A percentile compares a stretch with the other conserved stretches of the same genome.
Conservation (phyloP, 1,140 invertebrate species). For the Dryas iulia region DNA sequence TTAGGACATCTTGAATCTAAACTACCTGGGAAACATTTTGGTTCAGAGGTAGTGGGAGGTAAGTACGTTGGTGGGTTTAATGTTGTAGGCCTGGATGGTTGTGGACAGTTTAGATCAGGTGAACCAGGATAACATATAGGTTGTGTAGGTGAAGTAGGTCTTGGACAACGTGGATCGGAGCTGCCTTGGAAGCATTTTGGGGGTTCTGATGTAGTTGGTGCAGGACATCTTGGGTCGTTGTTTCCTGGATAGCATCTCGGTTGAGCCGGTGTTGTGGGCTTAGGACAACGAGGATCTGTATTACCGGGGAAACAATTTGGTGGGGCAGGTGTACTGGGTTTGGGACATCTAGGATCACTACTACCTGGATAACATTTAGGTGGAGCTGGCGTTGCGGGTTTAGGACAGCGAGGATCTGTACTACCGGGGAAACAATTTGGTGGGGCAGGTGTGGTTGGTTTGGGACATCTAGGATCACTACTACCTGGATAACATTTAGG, state of each 20-base stretch:
- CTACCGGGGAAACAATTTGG: slow-evolving; percentile 38
- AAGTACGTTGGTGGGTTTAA: slow-evolving; percentile 20
- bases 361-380: slow-evolving; percentile 68
- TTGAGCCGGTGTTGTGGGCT: slow-evolving; percentile 22
- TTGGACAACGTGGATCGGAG: slow-evolving; percentile 69
- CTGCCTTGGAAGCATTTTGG: slow-evolving; percentile 72
- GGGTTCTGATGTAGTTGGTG: slow-evolving; percentile 26
- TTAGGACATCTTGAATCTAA: slow-evolving; percentile 54
- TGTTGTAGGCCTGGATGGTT: slow-evolving; percentile 22
- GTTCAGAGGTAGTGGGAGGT: slow-evolving; percentile 19
- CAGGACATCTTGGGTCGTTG: slow-evolving; percentile 55
- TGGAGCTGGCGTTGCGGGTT: slow-evolving; percentile 34
- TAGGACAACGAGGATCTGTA: slow-evolving; percentile 58
- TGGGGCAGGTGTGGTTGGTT: slow-evolving; percentile 36
- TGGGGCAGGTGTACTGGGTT: too few relatives aligned
- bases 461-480: slow-evolving; percentile 12
- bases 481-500: slow-evolving; percentile 11
- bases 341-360: slow-evolving; percentile 63
- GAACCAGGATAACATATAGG: slow-evolving; percentile 68
- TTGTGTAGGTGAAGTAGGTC: slow-evolving; percentile 38
- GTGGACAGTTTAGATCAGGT: slow-evolving; percentile 62
- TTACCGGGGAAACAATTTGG: too few relatives aligned
- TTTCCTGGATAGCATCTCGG: slow-evolving; percentile 67
- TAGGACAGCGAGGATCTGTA: too few relatives aligned
- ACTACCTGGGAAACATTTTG: background rate